Conservation (phyloP, 2,888 invertebrate genomes). For the Drosophila macrospina region DNA sequence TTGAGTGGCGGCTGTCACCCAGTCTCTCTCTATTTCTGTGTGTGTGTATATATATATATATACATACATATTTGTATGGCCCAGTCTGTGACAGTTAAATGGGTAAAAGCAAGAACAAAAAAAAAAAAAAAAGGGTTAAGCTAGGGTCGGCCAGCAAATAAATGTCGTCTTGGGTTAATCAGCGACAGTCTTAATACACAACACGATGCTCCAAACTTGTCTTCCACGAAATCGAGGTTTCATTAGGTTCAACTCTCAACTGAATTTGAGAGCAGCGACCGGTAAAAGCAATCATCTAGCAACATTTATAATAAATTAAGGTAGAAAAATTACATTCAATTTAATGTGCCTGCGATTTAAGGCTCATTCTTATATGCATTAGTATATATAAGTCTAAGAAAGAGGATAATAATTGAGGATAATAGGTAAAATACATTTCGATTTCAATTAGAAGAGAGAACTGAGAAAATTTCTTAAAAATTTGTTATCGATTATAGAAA, state of each 20-base stretch:
- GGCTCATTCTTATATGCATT: too few species aligned
- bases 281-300: not conserved
- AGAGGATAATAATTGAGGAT: too few species aligned
- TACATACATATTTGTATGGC: slow-evolving; percentile 15
- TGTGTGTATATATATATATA: slow-evolving; percentile 13
- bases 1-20: slow-evolving; percentile 59
- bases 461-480: too few species aligned
- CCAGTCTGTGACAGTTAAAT: slow-evolving; percentile 41
- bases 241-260: slow-evolving; percentile 5
- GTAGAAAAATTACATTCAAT: not conserved
- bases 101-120: too few species aligned
- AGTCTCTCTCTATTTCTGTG: slow-evolving; percentile 8
- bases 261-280: not conserved
- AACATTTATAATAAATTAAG: not conserved
- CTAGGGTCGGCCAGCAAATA: slow-evolving; percentile 33
- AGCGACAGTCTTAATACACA: slow-evolving; percentile 38
- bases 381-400: too few species aligned
- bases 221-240: slow-evolving; percentile 15
- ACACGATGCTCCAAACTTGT: slow-evolving; percentile 16
- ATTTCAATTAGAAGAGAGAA: too few species aligned
- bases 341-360: not conserved
- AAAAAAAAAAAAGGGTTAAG: slow-evolving; percentile 32
- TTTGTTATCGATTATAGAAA: too few species aligned
- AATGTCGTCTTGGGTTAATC: slow-evolving; percentile 42
- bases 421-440: too few species aligned